Evolutionary conservation across 2,888 invertebrate species (phyloP), one percentile per base, ranked within the genome.

Genomic region (Megalurothrips usitatus): DNA sequence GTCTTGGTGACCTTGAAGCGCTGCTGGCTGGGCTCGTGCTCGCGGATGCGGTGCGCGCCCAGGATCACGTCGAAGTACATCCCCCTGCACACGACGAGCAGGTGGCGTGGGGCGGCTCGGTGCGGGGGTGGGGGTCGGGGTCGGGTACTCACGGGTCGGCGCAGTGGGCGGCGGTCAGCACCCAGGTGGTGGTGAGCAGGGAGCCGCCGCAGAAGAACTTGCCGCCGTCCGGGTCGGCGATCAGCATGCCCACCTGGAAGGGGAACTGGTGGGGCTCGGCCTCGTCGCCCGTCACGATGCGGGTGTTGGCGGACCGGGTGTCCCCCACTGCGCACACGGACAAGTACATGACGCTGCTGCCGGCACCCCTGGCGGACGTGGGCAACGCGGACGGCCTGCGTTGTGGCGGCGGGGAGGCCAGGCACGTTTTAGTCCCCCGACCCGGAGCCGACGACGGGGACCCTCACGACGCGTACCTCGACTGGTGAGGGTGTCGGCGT

Each of bases 161-260:
- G 81, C 84, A 84, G 78, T 84, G 84, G 17, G 82, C 84, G 52
- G 84, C 84, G 23, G 84, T 84, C n/a, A 84, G 79, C 6, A 84
- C 82, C 81, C 82, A 84, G n/a, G 82, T 43, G 6, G 82, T 80
- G 28, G 82, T 81, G 43, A 84, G 81, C 11, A 84, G 83, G 19
- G 83, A 83, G 17, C 84, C 84, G 14, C 84, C 84, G 81, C 84
- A 84, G 81, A 84, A 84, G 78, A 80, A 82, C 68, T 23, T 75
- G 9, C 81, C 79, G 78, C 80, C 80, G 68, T 83, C 82, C 75
- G 78, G 23, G 78, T 78, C 78, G 14, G 58, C 43, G 47, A 83
- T 80, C 12, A 82, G n/a, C 68, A 83, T 80, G n/a, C 81, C 83
- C n/a, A 82, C 83, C 79, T 84, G 83, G 79, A 81, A 83, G 9